phyloP scores from a whole-genome alignment of 1,140 invertebrate genomes.

The Gonatopus flavifemur region DNA sequence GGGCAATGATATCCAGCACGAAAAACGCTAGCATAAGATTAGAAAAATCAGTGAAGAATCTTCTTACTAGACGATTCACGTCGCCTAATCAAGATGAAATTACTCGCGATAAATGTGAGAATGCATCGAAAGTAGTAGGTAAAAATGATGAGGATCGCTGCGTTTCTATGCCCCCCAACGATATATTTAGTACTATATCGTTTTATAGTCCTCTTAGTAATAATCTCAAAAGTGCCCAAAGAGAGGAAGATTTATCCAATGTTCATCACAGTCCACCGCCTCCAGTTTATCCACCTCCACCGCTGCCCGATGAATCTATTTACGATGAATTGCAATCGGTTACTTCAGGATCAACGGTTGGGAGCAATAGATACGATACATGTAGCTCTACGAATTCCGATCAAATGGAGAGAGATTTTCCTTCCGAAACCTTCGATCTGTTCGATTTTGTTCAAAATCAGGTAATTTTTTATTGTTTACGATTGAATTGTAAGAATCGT shows the following conservation, averaged over 20 bases:
- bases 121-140: conserved; percentile 12
- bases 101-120: conserved; percentile 7
- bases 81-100: conserved; percentile 35
- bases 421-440: conserved; percentile 39
- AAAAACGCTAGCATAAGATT: conserved; percentile 53
- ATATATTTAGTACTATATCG: conserved; percentile 55
- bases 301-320: conserved; percentile 61
- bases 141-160: conserved; percentile 35
- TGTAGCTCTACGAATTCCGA: conserved; percentile 48
- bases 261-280: conserved; percentile 55
- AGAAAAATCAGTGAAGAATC: conserved; percentile 50
- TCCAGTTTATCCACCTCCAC: conserved; percentile 63
- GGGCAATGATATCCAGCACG: conserved; percentile 58
- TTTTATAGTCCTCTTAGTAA: conserved; percentile 53
- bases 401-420: conserved; percentile 51
- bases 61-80: conserved; percentile 41
- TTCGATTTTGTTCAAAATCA: conserved; percentile 29
- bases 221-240: conserved; percentile 42
- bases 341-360: conserved; percentile 49
- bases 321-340: conserved; percentile 62
- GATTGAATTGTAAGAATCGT: too few relatives aligned
- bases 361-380: conserved; percentile 45
- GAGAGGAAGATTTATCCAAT: conserved; percentile 47
- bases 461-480: too few relatives aligned
- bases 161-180: conserved; percentile 48